Percentiles rank a stretch among this genome's conserved stretches.
phyloP scores from a whole-genome alignment of 2,113 vertebrate genomes.

The Neotoma lepida region DNA sequence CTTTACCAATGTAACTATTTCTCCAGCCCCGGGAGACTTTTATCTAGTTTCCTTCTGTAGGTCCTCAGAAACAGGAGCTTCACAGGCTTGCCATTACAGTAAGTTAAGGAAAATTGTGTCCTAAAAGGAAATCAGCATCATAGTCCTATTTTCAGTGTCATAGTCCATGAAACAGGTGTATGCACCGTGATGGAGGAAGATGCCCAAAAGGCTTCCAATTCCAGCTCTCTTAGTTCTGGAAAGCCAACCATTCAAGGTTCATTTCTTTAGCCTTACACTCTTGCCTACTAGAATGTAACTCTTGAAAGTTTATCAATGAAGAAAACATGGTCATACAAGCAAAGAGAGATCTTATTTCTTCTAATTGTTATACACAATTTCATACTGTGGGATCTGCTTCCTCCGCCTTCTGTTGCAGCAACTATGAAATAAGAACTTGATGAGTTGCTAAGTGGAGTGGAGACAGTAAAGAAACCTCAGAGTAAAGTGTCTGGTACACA shows the following conservation, averaged over 20 bases:
- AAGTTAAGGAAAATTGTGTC: background rate
- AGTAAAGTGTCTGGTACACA: background rate
- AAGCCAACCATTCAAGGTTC: background rate
- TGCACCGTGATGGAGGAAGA: background rate
- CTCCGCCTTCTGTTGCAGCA: background rate
- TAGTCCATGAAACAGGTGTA: background rate
- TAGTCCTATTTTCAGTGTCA: background rate
- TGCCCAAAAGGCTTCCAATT: background rate
- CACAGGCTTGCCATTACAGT: background rate
- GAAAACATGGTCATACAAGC: background rate
- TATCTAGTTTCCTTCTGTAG: background rate
- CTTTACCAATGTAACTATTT: background rate
- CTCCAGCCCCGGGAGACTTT: background rate
- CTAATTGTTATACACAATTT: background rate
- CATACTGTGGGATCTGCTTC: background rate
- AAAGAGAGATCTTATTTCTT: constrained; percentile 1
- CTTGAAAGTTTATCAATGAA: background rate
- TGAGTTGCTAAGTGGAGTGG: background rate
- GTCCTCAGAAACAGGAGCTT: background rate
- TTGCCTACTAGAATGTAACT: background rate
- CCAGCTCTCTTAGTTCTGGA: background rate
- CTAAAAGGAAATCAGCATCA: constrained; percentile 13
- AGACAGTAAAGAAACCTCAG: background rate
- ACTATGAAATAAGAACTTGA: background rate
- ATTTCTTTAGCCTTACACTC: constrained; percentile 16